These are phyloP conservation scores for Cryptus armator DNA, from an alignment of 2,888 invertebrate genomes.

Conservation along the genomic window DNA sequence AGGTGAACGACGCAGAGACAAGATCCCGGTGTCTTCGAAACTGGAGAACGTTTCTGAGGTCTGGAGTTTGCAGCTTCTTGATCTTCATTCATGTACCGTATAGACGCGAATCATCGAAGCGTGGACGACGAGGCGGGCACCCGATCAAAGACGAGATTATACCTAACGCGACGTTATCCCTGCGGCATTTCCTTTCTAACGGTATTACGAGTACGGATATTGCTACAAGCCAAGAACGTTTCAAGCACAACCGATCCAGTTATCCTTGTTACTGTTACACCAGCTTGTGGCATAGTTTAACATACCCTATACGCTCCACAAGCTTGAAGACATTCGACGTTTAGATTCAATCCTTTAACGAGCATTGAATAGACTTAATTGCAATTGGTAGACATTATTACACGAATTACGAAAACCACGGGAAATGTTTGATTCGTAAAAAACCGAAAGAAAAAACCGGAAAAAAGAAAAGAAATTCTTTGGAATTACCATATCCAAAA, in stretches of 20 bases:
- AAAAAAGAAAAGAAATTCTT: too few relatives aligned
- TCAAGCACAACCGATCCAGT: conserved; percentile 6
- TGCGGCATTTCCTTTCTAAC: conserved; percentile 58
- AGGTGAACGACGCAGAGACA: not conserved
- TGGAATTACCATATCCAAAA: too few relatives aligned
- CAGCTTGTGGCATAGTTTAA: conserved; percentile 1
- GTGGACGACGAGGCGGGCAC: conserved; percentile 28
- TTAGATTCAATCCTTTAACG: not conserved
- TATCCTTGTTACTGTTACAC: conserved; percentile 25
- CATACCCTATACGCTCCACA: not conserved
- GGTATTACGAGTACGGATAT: conserved; percentile 59
- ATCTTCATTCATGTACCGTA: conserved; percentile 33
- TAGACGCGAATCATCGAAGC: conserved; percentile 30
- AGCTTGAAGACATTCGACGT: not conserved
- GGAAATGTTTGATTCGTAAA: too few relatives aligned
- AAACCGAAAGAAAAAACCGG: too few relatives aligned
- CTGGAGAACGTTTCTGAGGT: conserved; percentile 24
- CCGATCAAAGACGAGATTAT: conserved; percentile 60
- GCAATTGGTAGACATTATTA: not conserved
- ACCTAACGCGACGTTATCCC: conserved; percentile 38
- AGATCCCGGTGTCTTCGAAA: conserved; percentile 16
- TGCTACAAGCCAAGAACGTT: conserved; percentile 48
- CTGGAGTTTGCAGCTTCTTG: conserved; percentile 53
- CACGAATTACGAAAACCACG: too few relatives aligned
- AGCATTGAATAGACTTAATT: not conserved